Percentiles rank a stretch among this genome's conserved stretches.
These are phyloP conservation scores for Sphenopsis melanotis DNA, from an alignment of 2,797 vertebrate species.

Conservation along the genomic window DNA sequence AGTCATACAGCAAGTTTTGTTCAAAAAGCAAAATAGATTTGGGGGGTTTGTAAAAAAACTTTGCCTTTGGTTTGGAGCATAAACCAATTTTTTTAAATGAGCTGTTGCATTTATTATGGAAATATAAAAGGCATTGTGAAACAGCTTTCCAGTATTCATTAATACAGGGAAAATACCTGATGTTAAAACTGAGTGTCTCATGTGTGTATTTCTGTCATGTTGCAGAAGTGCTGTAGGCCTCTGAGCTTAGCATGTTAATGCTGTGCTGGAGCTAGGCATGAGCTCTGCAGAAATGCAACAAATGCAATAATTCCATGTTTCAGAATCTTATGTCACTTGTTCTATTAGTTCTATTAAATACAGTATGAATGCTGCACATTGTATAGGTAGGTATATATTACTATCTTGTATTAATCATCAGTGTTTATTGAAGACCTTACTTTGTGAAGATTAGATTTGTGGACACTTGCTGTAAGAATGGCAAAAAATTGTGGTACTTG, in stretches of 20 bases:
- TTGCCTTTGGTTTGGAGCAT: not conserved
- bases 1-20: not conserved
- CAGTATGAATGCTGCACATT: not conserved
- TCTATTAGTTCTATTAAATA: not conserved
- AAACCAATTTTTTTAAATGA: not conserved
- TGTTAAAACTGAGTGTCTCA: not conserved
- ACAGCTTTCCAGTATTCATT: not conserved
- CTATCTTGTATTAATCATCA: not conserved
- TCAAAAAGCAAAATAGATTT: not conserved
- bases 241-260: not conserved
- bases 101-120: not conserved
- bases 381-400: not conserved
- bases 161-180: not conserved
- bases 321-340: not conserved
- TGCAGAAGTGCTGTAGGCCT: not conserved
- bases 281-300: not conserved
- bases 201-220: not conserved
- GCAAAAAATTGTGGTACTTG: not conserved
- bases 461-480: not conserved
- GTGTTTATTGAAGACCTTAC: not conserved
- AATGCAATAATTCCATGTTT: not conserved
- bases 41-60: not conserved
- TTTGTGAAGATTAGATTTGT: not conserved
- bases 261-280: not conserved
- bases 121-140: not conserved